Conservation (phyloP, 2,797 vertebrate species). For the Phoeniculus purpureus region DNA sequence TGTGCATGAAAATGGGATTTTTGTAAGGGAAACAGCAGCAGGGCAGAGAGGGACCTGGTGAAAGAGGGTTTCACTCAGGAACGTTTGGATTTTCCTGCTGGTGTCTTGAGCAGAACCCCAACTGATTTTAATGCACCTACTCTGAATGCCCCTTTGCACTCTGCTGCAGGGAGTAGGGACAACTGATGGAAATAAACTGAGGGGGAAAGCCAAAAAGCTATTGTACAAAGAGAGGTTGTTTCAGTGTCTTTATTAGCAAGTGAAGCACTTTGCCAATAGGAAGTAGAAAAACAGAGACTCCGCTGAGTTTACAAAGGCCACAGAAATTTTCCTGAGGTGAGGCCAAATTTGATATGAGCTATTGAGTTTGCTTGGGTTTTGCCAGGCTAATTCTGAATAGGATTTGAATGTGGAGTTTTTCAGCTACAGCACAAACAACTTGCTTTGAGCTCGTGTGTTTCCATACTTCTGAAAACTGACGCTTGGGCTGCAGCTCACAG, state of each 20-base stretch:
- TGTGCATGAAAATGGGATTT: background rate
- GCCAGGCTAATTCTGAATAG: background rate
- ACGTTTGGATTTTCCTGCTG: background rate
- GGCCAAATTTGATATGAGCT: conserved; percentile 44
- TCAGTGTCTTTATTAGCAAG: conserved; percentile 58
- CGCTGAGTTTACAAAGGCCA: conserved; percentile 68
- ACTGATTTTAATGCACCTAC: background rate
- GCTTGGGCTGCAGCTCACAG: background rate
- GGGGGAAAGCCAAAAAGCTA: conserved; percentile 31
- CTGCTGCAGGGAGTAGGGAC: background rate
- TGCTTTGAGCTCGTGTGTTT: background rate
- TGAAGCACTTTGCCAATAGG: conserved; percentile 31
- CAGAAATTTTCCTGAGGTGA: conserved; percentile 58
- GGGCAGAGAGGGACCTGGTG: background rate
- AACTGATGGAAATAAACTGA: background rate
- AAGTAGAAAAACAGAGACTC: conserved; percentile 54
- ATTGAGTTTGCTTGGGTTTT: conserved; percentile 45
- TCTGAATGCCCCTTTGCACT: conserved; percentile 7
- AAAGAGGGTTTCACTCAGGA: background rate
- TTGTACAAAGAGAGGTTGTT: conserved; percentile 53
- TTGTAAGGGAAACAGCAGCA: background rate
- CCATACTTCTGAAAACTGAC: background rate
- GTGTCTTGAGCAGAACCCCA: background rate
- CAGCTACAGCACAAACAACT: background rate
- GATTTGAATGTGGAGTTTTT: background rate